Percentiles rank a stretch among this genome's conserved stretches.
Evolutionary conservation across 2,888 invertebrate species (phyloP).

Genomic region (Conops quadrifasciatus): DNA sequence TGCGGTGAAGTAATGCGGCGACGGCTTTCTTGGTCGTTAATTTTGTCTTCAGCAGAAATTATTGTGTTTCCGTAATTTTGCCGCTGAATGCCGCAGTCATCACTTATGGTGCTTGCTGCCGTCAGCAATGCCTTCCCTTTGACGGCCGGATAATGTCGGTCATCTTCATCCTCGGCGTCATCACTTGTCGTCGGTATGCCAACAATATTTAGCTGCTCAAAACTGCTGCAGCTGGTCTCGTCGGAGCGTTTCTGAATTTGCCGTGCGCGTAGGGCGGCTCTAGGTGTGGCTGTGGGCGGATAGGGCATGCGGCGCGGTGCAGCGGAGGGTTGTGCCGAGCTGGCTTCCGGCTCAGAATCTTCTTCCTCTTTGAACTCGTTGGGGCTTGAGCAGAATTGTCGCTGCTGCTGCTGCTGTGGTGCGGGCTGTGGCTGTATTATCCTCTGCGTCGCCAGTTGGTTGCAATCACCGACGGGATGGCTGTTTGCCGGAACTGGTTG

Average conservation of each 20-base stretch:
- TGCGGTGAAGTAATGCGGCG: slow-evolving; percentile 36
- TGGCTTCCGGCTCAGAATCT: slow-evolving; percentile 24
- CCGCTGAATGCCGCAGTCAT: background rate
- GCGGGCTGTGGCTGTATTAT: background rate
- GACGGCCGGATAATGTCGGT: background rate
- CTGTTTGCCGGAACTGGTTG: background rate
- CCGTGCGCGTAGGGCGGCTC: slow-evolving; percentile 44
- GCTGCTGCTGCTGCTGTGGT: slow-evolving; percentile 10
- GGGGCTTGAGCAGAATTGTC: too few relatives aligned
- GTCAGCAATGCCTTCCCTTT: background rate
- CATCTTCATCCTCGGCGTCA: slow-evolving; percentile 20
- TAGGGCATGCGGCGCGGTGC: slow-evolving; percentile 17
- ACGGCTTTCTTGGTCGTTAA: slow-evolving; percentile 9
- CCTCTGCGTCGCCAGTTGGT: background rate
- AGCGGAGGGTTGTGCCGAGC: background rate
- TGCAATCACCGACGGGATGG: background rate
- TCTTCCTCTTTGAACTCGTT: slow-evolving; percentile 12
- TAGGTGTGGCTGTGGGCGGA: slow-evolving; percentile 41
- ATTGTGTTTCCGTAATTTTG: background rate
- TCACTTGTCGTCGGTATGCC: slow-evolving; percentile 43
- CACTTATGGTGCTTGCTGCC: background rate
- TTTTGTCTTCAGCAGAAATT: background rate
- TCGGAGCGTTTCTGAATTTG: slow-evolving; percentile 45
- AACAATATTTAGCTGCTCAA: slow-evolving; percentile 52
- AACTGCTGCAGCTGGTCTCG: slow-evolving; percentile 52